Conservation (phyloP, 2,888 invertebrate species). For the Chydorus sphaericus region DNA sequence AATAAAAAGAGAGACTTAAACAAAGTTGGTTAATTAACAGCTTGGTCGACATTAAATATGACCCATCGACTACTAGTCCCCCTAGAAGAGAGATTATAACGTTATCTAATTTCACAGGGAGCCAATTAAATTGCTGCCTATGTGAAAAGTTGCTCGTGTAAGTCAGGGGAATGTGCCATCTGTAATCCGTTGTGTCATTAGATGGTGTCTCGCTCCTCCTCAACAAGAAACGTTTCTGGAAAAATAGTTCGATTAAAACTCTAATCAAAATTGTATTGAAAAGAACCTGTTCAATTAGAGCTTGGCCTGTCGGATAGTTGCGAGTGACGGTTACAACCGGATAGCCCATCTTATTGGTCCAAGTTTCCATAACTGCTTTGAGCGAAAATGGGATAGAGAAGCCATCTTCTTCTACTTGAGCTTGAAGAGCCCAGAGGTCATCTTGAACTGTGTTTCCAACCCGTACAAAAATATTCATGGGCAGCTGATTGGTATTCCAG, state of each 20-base stretch:
- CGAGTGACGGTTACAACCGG: conserved; percentile 23
- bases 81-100: no score
- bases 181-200: conserved; percentile 22
- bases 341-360: conserved; percentile 31
- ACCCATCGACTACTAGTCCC: conserved; percentile 19
- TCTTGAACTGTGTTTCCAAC: conserved; percentile 59
- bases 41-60: conserved; percentile 23
- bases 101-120: no score
- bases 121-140: no score
- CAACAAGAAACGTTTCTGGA: conserved; percentile 20
- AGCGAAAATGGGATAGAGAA: conserved; percentile 32
- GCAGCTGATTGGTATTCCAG: no score
- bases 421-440: conserved; percentile 66
- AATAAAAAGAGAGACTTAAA: no score
- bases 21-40: no score
- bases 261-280: no score
- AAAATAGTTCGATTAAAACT: no score
- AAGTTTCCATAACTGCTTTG: conserved; percentile 40
- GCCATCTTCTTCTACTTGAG: conserved; percentile 44
- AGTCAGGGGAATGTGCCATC: conserved; percentile 48
- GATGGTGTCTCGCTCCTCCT: conserved; percentile 14
- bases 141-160: conserved; percentile 28
- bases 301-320: conserved; percentile 17
- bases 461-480: no score
- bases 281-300: not conserved